A percentile compares a stretch with the other conserved stretches of the same genome.
Evolutionary conservation across 2,797 vertebrate species (phyloP).

Genomic region (Schizothorax lantsangensis): DNA sequence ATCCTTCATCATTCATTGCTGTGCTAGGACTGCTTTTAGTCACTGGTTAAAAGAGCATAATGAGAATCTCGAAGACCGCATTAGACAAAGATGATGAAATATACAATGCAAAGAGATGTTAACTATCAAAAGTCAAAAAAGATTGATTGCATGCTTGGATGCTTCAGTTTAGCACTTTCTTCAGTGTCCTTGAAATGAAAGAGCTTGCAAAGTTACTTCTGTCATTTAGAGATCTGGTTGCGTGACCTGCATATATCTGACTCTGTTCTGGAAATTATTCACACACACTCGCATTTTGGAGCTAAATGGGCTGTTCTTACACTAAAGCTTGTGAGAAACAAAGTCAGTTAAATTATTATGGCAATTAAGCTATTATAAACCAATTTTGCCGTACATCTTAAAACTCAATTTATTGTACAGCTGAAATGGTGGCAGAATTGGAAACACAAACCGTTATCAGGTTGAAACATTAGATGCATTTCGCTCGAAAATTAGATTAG

Average conservation of each 20-base stretch:
- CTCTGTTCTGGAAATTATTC: constrained; percentile 18
- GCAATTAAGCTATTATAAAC: constrained; percentile 8
- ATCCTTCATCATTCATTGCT: constrained; percentile 62
- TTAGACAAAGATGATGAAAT: constrained; percentile 22
- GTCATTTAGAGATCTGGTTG: constrained; percentile 36
- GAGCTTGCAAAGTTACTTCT: constrained; percentile 41
- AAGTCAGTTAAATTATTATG: constrained; percentile 6
- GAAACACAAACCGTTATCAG: constrained; percentile 48
- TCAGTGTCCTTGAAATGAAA: constrained; percentile 33
- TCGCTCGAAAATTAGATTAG: constrained; percentile 48
- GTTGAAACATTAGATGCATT: constrained; percentile 19
- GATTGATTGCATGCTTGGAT: constrained; percentile 8
- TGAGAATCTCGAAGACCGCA: constrained; percentile 5
- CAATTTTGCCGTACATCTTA: constrained; percentile 18
- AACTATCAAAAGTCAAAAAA: background rate
- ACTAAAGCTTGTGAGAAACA: constrained; percentile 1
- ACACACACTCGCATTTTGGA: background rate
- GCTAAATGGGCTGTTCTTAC: constrained; percentile 21
- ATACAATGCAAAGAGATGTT: constrained; percentile 9
- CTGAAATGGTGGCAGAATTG: constrained; percentile 18
- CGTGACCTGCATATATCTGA: constrained; percentile 32
- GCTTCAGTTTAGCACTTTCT: constrained; percentile 14
- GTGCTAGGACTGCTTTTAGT: constrained; percentile 48
- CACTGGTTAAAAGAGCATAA: constrained; percentile 24
- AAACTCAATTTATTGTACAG: constrained; percentile 25